These are phyloP conservation scores for Drosophila maculinotata DNA, from an alignment of 2,888 invertebrate species.

Conservation along the genomic window DNA sequence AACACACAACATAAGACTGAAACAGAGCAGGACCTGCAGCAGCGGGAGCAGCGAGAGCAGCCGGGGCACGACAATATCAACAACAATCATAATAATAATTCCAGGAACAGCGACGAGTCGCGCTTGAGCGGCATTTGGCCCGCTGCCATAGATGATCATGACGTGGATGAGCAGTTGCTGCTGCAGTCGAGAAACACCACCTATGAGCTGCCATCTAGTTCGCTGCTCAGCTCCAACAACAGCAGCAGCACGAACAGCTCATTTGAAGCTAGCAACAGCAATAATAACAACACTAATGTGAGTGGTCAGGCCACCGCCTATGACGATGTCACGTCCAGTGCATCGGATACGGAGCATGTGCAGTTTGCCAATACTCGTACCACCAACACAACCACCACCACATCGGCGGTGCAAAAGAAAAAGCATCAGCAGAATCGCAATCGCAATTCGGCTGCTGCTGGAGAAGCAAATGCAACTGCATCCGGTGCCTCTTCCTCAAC, in stretches of 20 bases:
- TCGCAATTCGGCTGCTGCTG: constrained; percentile 11
- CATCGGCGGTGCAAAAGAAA: constrained; percentile 71
- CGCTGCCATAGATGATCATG: constrained; percentile 68
- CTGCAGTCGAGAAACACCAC: constrained; percentile 20
- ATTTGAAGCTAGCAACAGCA: constrained; percentile 51
- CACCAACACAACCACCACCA: constrained; percentile 82
- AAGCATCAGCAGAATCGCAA: constrained; percentile 55
- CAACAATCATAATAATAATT: constrained; percentile 1
- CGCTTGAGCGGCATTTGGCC: constrained; percentile 52
- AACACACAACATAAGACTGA: constrained; percentile 58
- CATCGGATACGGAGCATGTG: constrained; percentile 81
- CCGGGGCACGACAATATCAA: constrained; percentile 22
- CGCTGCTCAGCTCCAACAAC: constrained; percentile 44
- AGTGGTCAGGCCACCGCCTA: constrained; percentile 32
- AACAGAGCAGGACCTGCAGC: constrained; percentile 21
- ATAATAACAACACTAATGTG: constrained; percentile 22
- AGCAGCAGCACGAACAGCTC: constrained; percentile 64
- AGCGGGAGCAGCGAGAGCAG: constrained; percentile 7
- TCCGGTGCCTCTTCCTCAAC: constrained; percentile 45
- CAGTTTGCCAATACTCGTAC: constrained; percentile 81
- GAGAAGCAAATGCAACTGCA: constrained; percentile 28
- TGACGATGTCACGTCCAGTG: constrained; percentile 80
- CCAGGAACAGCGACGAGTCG: constrained; percentile 7
- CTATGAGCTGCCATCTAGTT: constrained; percentile 65
- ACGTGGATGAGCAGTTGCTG: constrained; percentile 59